These are phyloP conservation scores for Anas bahamensis DNA, from an alignment of 2,797 vertebrate genomes.

Conservation along the genomic window DNA sequence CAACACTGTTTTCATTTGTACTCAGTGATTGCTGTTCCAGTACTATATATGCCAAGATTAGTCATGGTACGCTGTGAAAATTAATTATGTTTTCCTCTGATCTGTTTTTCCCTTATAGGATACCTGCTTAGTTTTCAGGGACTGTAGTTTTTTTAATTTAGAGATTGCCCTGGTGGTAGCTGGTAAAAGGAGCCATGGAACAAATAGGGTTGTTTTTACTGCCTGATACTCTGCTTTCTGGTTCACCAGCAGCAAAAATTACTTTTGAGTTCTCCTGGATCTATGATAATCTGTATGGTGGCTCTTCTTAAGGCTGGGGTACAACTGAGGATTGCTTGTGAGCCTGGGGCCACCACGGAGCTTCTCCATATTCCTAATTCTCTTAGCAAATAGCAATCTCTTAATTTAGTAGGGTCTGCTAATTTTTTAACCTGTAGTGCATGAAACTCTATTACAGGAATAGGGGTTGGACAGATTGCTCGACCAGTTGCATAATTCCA, in stretches of 20 bases:
- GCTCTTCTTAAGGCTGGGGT: not conserved
- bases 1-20: constrained; percentile 48
- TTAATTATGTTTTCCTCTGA: constrained; percentile 63
- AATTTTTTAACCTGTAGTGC: not conserved
- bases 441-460: not conserved
- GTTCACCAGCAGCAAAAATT: not conserved
- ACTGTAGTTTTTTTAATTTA: not conserved
- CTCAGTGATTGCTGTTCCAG: constrained; percentile 51
- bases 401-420: not conserved
- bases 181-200: not conserved
- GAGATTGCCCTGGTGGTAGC: not conserved
- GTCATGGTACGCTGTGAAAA: constrained; percentile 53
- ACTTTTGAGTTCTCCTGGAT: not conserved
- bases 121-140: constrained; percentile 15
- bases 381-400: not conserved
- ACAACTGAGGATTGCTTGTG: not conserved
- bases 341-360: not conserved
- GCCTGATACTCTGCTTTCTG: not conserved
- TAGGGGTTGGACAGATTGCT: not conserved
- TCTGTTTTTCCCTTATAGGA: constrained; percentile 23
- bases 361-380: not conserved
- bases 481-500: not conserved
- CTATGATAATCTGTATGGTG: not conserved
- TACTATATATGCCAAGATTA: constrained; percentile 65
- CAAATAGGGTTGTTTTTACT: not conserved